Base-by-base conservation (phyloP, 1,140 invertebrate species). In the Cydia fagiglandana region DNA sequence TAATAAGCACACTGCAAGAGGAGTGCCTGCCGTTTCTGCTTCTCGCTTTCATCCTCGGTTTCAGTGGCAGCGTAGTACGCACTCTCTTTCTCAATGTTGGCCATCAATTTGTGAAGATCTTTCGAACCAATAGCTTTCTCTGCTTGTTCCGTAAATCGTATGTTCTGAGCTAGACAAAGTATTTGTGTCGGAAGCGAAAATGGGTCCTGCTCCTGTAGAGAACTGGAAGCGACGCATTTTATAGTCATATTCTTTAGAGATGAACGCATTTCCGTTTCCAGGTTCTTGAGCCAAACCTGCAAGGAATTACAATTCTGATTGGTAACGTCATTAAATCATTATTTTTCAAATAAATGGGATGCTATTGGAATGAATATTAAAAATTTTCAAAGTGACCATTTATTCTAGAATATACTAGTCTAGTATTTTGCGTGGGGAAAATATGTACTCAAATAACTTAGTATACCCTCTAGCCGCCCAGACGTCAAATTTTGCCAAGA, bases 1-100 rank as follows among this genome's bases (percentile, higher is more conserved):
- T 98, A 96, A 94, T 99, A 97, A 77, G 99, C 98, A 0, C 97
- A 96, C 86, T 99, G 99, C 74, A 99, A 90, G 77, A 99, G 95
- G n/a, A 99, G 93, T 7, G 95, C 93, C 84, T 95, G 94, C 64
- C 96, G 87, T 89, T 97, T 97, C n/a, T 95, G 86, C 83, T 94
- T 93, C 53, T 95, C 89, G 34, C 94, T 88, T 73, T 94, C 91
- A n/a, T 91, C 86, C 17, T 93, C 91, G 6, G 85, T 78, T 73
- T 93, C 91, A 2, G 84, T 78, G 10, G 86, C 80, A 15, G 87
- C 82, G 74, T 93, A 93, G 77, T 86, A 87, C 1, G 82, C 77
- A 76, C 88, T 86, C 77, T 93, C 91, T 61, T 90, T 90, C 50
- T 90, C 87, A 2, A 93, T 79, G 74, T 80, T 87, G 6, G 83